phyloP scores from a whole-genome alignment of 2,888 invertebrate genomes.

The Ganaspis brasiliensis region DNA sequence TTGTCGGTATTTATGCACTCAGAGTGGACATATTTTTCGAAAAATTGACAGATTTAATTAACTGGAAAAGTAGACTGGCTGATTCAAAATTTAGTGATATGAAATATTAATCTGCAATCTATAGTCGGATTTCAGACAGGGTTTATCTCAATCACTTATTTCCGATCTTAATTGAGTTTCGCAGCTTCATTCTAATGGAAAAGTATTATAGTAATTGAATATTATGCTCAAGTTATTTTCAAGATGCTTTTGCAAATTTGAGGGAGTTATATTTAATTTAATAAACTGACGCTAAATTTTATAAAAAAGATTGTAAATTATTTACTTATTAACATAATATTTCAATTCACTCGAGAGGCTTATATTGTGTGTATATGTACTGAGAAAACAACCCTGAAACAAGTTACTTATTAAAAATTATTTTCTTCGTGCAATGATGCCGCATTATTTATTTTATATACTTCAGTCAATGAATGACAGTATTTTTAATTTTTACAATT shows the following conservation, averaged over 20 bases:
- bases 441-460: background rate
- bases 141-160: slow-evolving; percentile 3
- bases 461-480: background rate
- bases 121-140: background rate
- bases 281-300: background rate
- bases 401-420: slow-evolving; percentile 5
- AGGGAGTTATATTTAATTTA: background rate
- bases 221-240: background rate
- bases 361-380: background rate
- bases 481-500: no score
- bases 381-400: background rate
- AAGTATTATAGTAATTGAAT: background rate
- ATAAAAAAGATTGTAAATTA: background rate
- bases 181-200: background rate
- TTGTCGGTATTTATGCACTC: background rate
- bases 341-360: background rate
- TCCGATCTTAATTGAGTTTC: slow-evolving; percentile 5
- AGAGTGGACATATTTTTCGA: background rate
- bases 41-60: slow-evolving; percentile 1
- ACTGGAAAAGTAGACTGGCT: background rate
- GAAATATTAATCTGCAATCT: slow-evolving; percentile 15
- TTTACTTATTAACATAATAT: slow-evolving; percentile 9
- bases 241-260: background rate
- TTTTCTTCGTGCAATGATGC: background rate
- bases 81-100: background rate